phyloP scores from a whole-genome alignment of 2,888 invertebrate species.

The Sminthurides aquaticus region DNA sequence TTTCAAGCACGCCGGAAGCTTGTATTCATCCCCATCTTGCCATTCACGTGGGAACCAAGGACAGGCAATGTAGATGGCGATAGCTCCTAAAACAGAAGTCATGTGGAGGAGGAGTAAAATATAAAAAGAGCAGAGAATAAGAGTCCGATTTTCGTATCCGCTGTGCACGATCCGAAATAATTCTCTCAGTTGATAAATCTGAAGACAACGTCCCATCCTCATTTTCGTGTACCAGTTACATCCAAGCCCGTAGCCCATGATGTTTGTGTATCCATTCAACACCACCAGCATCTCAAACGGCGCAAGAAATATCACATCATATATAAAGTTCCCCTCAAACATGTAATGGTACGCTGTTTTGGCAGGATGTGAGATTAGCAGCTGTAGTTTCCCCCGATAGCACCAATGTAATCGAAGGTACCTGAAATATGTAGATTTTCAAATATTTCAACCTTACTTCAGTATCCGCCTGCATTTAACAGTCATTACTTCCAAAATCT shows the following conservation, averaged over 20 bases:
- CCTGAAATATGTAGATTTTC: too few relatives aligned
- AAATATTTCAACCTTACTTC: too few relatives aligned
- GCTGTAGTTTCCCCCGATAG: conserved; percentile 16
- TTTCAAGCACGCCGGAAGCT: conserved; percentile 20
- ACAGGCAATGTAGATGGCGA: conserved; percentile 21
- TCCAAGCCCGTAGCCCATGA: conserved; percentile 20
- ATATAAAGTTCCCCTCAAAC: conserved; percentile 18
- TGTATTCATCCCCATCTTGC: conserved; percentile 23
- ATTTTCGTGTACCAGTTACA: conserved; percentile 26
- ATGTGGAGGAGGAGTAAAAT: background rate
- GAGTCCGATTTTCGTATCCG: conserved; percentile 14
- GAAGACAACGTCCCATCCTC: conserved; percentile 17
- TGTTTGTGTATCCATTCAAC: background rate
- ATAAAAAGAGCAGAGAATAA: background rate
- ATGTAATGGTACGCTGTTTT: conserved; percentile 24
- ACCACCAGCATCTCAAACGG: conserved; percentile 30
- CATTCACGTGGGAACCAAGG: conserved; percentile 21
- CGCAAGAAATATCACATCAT: conserved; percentile 22
- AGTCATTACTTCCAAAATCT: too few relatives aligned
- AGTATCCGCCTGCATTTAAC: too few relatives aligned
- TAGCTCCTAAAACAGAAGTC: conserved; percentile 16
- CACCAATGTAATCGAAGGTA: conserved; percentile 27
- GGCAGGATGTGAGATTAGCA: conserved; percentile 24
- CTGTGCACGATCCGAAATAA: conserved; percentile 19
- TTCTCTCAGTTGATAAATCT: conserved; percentile 17